A percentile compares a stretch with the other conserved stretches of the same genome.
Conservation (phyloP, 2,888 invertebrate genomes). For the Apamea monoglypha region DNA sequence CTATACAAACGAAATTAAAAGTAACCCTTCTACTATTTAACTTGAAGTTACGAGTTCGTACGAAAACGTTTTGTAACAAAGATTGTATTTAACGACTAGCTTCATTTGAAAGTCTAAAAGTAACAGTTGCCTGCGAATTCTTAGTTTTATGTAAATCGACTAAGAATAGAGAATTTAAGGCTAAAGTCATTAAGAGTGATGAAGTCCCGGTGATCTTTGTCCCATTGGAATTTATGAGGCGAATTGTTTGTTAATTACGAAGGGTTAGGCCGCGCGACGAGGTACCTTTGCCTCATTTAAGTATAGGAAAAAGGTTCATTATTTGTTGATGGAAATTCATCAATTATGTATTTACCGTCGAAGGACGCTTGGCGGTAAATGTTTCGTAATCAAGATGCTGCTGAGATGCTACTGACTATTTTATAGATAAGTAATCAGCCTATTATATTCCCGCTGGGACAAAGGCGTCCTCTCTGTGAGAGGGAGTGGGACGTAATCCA, state of each 20-base stretch:
- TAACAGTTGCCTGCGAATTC: slow-evolving; percentile 23
- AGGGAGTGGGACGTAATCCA: neutral
- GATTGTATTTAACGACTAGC: slow-evolving; percentile 45
- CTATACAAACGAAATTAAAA: slow-evolving; percentile 68
- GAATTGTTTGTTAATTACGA: slow-evolving; percentile 56
- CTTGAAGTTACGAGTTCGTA: slow-evolving; percentile 54
- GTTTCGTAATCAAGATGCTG: slow-evolving; percentile 12
- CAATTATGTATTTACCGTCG: slow-evolving; percentile 44
- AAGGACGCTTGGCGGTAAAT: slow-evolving; percentile 32
- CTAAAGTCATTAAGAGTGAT: slow-evolving; percentile 27
- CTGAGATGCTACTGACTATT: neutral
- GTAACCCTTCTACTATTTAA: slow-evolving; percentile 48
- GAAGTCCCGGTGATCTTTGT: slow-evolving; percentile 28
- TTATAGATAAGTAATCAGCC: neutral
- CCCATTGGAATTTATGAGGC: slow-evolving; percentile 42
- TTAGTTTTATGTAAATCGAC: slow-evolving; percentile 42
- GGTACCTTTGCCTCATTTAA: slow-evolving; percentile 46
- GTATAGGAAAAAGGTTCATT: slow-evolving; percentile 53
- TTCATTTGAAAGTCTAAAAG: slow-evolving; percentile 56
- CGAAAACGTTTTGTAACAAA: slow-evolving; percentile 62
- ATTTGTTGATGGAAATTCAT: slow-evolving; percentile 45
- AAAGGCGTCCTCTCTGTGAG: neutral
- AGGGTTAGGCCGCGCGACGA: slow-evolving; percentile 45
- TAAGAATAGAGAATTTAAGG: slow-evolving; percentile 33
- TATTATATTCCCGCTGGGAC: neutral